Evolutionary conservation across 2,888 invertebrate genomes (phyloP), one percentile per base, ranked within the genome.

Genomic region (Scrobipalpa atriplicella): DNA sequence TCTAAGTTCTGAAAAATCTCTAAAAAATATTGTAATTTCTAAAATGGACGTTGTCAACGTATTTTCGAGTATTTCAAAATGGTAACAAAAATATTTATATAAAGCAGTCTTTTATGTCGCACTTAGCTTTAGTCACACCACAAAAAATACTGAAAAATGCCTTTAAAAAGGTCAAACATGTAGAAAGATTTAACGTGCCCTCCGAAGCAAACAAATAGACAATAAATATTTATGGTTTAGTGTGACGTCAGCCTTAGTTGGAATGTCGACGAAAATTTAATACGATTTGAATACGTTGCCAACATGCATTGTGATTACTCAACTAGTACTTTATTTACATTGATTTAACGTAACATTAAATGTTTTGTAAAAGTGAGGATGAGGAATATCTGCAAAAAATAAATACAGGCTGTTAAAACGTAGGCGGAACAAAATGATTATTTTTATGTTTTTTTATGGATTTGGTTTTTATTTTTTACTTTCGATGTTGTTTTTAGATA

Each of bases 21-120:
- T 29, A 56, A 56, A 56, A 11, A 18, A 0, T 18, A 51, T 18
- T 19, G 5, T 11, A 8, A 56, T 29, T 7, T 56, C 6, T 11
- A 38, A 62, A 65, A 65, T 79, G 85, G 81, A 88, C 87, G 87
- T 88, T 88, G 87, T 81, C 82, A 83, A 86, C 77, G 87, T 86
- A 83, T 79, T 72, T 84, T 58, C 68, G 66, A 64, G 60, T 64
- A 63, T 64, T 63, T 43, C 63, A 61, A 64, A 66, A 65, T 69
- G 67, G 68, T 69, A 69, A 71, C 67, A 65, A 64, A 66, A 52
- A 64, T 61, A 62, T 21, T 16, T 39, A 11, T 39, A 18, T 39
- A 38, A 47, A 54, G 47, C 66, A 66, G 64, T 68, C 67, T 68
- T 62, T 19, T 58, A 58, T 9, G 36, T 38, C 36, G 29, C 36